Base-by-base conservation (phyloP, 2,888 invertebrate genomes). In the Zhuqinia jingwanae region DNA sequence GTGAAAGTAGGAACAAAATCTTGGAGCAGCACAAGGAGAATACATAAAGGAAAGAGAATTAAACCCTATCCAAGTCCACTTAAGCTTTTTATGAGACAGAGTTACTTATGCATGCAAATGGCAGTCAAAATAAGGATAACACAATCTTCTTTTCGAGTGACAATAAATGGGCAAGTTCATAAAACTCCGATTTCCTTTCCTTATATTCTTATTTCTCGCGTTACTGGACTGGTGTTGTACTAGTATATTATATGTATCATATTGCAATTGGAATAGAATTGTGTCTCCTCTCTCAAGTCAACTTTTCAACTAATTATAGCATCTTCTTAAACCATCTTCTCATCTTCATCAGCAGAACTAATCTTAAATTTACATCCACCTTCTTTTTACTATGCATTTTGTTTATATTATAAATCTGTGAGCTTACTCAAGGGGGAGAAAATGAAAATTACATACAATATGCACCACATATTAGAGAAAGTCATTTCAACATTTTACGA, bases 31-130 rank as follows among this genome's bases (percentile, higher is more conserved):
- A 75, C 10, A 20, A 75, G 22, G 30, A 47, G 47, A 78, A 50
- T 8, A 42, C 50, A 77, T 30, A 77, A 77, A 17, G 20, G 10
- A n/a, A 53, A 20, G 75, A 60, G 84, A 68, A 77, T 77, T 84
- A 79, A 79, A 79, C 82, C 81, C 81, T 53, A 87, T 87, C 65
- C 70, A 87, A 87, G 68, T 87, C 70, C 25, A 81, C 82, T 87
- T 80, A 87, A 81, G 58, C 87, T 36, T 8, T 82, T 88, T 88
- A 88, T 80, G 88, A 81, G 80, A 68, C 83, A 84, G 87, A 84
- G 76, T 87, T 87, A 70, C 84, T 88, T 87, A 86, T 78, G 80
- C 85, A 88, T 88, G 87, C 88, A 88, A 84, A 87, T 84, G 81
- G 65, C 63, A 70, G 81, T 81, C 84, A 84, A 84, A 84, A 78